A percentile compares a stretch with the other conserved stretches of the same genome.
Evolutionary conservation across 2,888 invertebrate species (phyloP).

Genomic region (Oscheius sp.): DNA sequence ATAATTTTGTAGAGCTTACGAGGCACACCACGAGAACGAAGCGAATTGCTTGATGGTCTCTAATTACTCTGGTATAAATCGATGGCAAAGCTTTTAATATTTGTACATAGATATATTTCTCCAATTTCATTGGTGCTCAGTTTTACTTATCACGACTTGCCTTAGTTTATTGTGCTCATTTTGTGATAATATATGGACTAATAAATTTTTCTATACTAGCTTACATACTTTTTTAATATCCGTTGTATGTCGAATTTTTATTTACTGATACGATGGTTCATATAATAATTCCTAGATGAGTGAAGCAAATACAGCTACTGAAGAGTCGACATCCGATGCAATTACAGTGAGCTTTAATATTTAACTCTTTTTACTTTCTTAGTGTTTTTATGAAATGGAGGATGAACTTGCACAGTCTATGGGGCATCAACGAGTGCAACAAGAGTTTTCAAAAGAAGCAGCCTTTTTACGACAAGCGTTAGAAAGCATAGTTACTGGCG

Average conservation of each 20-base stretch:
- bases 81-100: neutral
- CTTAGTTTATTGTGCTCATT: too few species aligned
- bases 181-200: too few species aligned
- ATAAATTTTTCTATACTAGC: too few species aligned
- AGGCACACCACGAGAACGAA: conserved; percentile 90
- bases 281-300: too few species aligned
- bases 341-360: too few species aligned
- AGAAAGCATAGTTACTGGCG: conserved; percentile 23
- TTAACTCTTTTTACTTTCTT: too few species aligned
- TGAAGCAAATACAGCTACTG: too few species aligned
- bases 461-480: conserved; percentile 25
- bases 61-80: conserved; percentile 73
- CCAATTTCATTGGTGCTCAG: conserved; percentile 11
- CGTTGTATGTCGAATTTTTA: too few species aligned
- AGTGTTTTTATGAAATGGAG: conserved; percentile 50
- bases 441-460: conserved; percentile 32
- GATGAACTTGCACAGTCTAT: conserved; percentile 39
- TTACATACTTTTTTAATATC: too few species aligned
- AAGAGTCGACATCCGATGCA: too few species aligned
- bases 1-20: conserved; percentile 80
- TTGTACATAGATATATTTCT: neutral
- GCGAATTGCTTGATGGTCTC: conserved; percentile 94
- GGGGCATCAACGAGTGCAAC: conserved; percentile 33
- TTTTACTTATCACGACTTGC: conserved; percentile 19
- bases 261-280: too few species aligned